Conservation (phyloP, 2,797 vertebrate species). For the Micropoecilia bifurca region DNA sequence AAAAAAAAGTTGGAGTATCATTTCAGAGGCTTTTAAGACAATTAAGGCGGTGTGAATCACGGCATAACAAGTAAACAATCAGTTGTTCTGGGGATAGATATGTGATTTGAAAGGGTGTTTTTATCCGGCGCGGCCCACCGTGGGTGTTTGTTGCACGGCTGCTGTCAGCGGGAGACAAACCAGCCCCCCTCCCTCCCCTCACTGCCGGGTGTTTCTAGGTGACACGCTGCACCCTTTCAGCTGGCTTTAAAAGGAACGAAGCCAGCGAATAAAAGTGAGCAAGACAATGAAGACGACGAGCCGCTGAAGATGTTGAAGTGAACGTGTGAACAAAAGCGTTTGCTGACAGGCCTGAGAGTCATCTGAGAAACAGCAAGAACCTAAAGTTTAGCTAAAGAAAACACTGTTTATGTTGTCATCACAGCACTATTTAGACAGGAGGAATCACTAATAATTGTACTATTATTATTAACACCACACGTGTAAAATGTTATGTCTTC, state of each 20-base stretch:
- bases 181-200: background rate
- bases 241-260: slow-evolving; percentile 16
- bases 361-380: background rate
- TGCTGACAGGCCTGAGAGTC: background rate
- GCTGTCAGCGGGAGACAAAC: slow-evolving; percentile 16
- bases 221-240: background rate
- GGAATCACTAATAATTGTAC: background rate
- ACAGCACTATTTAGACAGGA: background rate
- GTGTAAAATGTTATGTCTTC: background rate
- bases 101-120: slow-evolving; percentile 25
- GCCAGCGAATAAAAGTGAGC: slow-evolving; percentile 10
- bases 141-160: slow-evolving; percentile 8
- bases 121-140: slow-evolving; percentile 9
- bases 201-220: background rate
- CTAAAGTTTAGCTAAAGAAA: background rate
- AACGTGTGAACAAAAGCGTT: background rate
- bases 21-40: slow-evolving; percentile 23
- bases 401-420: background rate
- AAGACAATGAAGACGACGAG: background rate
- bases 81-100: slow-evolving; percentile 6
- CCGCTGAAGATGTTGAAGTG: background rate
- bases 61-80: slow-evolving; percentile 25
- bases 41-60: slow-evolving; percentile 21
- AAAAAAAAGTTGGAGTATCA: slow-evolving; percentile 5
- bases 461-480: background rate